phyloP scores from a whole-genome alignment of 2,113 vertebrate genomes.

The Hemibagrus wyckioides region DNA sequence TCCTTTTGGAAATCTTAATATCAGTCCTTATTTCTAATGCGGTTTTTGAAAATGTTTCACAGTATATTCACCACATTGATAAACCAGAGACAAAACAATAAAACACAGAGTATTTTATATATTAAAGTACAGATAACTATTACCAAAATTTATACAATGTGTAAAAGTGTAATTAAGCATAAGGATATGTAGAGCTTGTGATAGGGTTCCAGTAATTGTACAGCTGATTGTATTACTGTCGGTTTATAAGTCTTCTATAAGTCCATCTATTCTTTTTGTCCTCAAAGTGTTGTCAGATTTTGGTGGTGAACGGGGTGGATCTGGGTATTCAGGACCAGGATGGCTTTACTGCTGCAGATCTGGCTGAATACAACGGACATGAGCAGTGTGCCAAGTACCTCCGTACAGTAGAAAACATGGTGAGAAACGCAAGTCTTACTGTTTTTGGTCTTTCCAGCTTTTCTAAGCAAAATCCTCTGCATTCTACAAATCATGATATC shows the following conservation, averaged over 20 bases:
- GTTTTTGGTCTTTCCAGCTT: not conserved
- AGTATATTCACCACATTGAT: not conserved
- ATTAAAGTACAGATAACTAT: not conserved
- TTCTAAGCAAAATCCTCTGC: not conserved
- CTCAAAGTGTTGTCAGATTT: constrained; percentile 92
- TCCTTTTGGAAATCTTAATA: not conserved
- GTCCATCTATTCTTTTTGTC: not conserved
- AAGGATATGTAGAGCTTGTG: not conserved
- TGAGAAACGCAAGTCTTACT: constrained; percentile 55
- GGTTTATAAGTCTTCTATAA: not conserved
- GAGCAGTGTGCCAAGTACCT: constrained; percentile 93
- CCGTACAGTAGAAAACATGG: constrained; percentile 94
- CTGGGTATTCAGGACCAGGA: constrained; percentile 86
- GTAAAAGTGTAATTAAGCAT: not conserved
- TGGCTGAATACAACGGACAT: constrained; percentile 92
- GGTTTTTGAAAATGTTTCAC: not conserved
- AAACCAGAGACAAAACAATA: not conserved
- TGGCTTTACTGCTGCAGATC: constrained; percentile 87
- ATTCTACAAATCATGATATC: not conserved
- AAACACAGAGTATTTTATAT: not conserved
- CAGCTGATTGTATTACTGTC: not conserved
- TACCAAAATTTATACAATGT: not conserved
- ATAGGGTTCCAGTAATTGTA: not conserved
- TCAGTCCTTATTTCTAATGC: not conserved
- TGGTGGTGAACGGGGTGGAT: constrained; percentile 93